Evolutionary conservation across 2,797 vertebrate species (phyloP).

Genomic region (Propithecus deckenii): DNA sequence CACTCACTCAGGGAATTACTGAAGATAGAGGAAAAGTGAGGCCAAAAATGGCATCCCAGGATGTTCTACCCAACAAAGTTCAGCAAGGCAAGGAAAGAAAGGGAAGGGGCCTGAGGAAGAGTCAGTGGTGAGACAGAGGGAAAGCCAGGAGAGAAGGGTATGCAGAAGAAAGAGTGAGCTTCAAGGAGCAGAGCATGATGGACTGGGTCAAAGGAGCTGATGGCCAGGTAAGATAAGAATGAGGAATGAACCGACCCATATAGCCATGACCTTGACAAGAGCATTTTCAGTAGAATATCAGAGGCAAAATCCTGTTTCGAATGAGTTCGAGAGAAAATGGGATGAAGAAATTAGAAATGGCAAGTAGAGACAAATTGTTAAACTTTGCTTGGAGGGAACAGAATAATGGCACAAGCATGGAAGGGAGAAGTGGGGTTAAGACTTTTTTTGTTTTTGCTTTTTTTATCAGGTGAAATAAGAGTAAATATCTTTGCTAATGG

Average conservation of each 20-base stretch:
- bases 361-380: not conserved
- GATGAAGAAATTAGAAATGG: not conserved
- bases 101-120: rapidly evolving
- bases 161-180: not conserved
- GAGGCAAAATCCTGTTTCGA: not conserved
- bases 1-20: not conserved
- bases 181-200: too few relatives aligned
- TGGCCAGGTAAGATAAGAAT: not conserved
- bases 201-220: not conserved
- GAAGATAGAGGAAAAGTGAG: not conserved
- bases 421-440: not conserved
- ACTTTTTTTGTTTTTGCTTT: not conserved
- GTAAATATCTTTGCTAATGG: not conserved
- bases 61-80: not conserved
- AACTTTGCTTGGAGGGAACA: not conserved
- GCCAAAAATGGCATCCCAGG: not conserved
- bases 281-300: not conserved
- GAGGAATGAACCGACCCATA: not conserved
- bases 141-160: not conserved
- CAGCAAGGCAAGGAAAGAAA: not conserved
- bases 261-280: not conserved
- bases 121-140: not conserved
- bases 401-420: not conserved
- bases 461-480: not conserved
- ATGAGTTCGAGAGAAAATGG: not conserved